Evolutionary conservation across 2,113 vertebrate genomes (phyloP), one percentile per base, ranked within the genome.

Genomic region (Empidonax alnorum): DNA sequence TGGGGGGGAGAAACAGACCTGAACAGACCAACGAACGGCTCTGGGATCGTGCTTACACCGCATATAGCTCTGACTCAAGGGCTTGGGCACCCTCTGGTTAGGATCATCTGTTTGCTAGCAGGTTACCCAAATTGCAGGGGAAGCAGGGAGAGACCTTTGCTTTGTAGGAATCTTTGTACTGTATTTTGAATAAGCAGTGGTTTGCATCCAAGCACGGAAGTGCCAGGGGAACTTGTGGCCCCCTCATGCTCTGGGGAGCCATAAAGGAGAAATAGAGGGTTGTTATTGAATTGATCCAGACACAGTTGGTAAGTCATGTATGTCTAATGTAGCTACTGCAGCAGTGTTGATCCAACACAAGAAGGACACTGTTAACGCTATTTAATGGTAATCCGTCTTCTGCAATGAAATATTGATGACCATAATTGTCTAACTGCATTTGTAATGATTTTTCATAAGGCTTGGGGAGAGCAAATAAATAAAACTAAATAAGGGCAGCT

Each of bases 241-340:
- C 21, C 2, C 7, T 21, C 25, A 9, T 44, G 24, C 56, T 89
- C 76, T 78, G 73, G 25, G 47, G 52, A 84, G 39, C 44, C 44
- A 28, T 63, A 39, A 47, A 58, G 47, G 63, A 78, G 73, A 61
- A 84, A 13, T 33, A 67, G 52, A 28, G 73, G 66, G 31, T 65
- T 77, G 47, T 52, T 84, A 22, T 21, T 84, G 72, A 68, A 65
- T 72, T 59, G 56, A 75, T 75, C 39, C 52, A 73, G 39, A 8
- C 90, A 63, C 0, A 0, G 27, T 81, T 68, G 8, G 0, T 46
- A 72, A 71, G 39, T 74, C 27, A 1, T 4, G 4, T 61, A 4
- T 42, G 31, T n/a, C 61, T 65, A 10, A 31, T 47, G 61, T 14
- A 49, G 35, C 77, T 61, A 27, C 49, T 72, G 39, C 69, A 55